Evolutionary conservation across 1,140 invertebrate species (phyloP), one percentile per base, ranked within the genome.

Genomic region (Sycobia sp.): DNA sequence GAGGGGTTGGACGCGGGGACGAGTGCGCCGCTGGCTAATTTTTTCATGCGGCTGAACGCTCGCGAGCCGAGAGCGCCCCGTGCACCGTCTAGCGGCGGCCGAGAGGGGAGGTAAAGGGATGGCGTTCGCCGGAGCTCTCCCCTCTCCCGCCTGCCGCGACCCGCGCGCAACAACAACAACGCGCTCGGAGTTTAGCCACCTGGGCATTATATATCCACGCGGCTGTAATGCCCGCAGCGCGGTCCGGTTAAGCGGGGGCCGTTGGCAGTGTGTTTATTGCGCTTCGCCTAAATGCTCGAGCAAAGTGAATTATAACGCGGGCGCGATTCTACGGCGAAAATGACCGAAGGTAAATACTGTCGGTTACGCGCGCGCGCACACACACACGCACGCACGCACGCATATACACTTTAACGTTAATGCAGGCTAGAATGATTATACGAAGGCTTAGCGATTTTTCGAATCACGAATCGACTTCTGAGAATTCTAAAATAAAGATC

Each of bases 251-350:
- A 16, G 53, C 43, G n/a, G 32, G 9, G 16, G 29, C 29, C 11
- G n/a, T 32, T 11, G 29, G 43, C 23, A 16, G 16, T 23, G 16
- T 27, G 47, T 41, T 51, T 32, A 61, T 53, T 53, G 36, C 25
- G 39, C 23, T 7, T 39, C 2, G 44, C 51, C n/a, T 55, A 55
- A 62, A 62, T 55, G 60, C 41, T 8, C 32, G 9, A 43, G 43
- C 47, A 51, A 62, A 44, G 51, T 62, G 29, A 49, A 62, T 62
- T 62, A 55, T 55, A 7, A 32, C 2, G 16, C 16, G 25, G 29
- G n/a, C n/a, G n/a, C n/a, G n/a, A n/a, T n/a, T n/a, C n/a, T n/a
- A n/a, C n/a, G n/a, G n/a, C n/a, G n/a, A n/a, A n/a, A n/a, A n/a
- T n/a, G n/a, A n/a, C n/a, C n/a, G n/a, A n/a, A n/a, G n/a, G n/a